phyloP scores from a whole-genome alignment of 2,113 vertebrate genomes.

The Grantiella picta region DNA sequence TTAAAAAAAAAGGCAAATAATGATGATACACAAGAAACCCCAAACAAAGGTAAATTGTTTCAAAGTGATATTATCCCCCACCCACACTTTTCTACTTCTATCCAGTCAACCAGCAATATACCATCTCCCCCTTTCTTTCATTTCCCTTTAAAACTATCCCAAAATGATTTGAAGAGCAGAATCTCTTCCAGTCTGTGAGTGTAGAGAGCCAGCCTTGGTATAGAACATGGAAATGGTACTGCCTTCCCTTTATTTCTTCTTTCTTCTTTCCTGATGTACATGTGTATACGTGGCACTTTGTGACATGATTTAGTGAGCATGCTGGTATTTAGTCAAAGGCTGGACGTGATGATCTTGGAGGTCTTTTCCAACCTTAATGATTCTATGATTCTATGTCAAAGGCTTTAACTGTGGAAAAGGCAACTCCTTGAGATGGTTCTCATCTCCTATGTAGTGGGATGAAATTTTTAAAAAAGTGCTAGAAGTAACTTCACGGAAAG shows the following conservation, averaged over 20 bases:
- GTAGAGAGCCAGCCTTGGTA: background rate
- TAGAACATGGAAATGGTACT: background rate
- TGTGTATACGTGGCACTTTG: background rate
- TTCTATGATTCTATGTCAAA: background rate
- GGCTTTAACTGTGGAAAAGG: background rate
- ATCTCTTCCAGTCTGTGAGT: background rate
- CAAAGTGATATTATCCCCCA: background rate
- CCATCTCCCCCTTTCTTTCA: fast-evolving
- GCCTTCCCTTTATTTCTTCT: background rate
- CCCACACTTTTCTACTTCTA: background rate
- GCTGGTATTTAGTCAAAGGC: background rate
- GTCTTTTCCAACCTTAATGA: background rate
- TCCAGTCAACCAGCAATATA: background rate
- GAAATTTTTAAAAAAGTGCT: background rate
- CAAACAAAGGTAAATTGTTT: background rate
- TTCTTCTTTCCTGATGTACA: background rate
- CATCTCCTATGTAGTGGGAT: background rate
- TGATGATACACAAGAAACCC: background rate
- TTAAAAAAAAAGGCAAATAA: background rate
- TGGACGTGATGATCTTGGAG: background rate
- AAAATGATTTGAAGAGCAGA: background rate
- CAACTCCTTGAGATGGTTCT: background rate
- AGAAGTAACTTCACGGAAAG: background rate
- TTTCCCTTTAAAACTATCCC: background rate
- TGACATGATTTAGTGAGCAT: background rate